Conservation (phyloP, 2,888 invertebrate species). For the Cephus nigrinus region DNA sequence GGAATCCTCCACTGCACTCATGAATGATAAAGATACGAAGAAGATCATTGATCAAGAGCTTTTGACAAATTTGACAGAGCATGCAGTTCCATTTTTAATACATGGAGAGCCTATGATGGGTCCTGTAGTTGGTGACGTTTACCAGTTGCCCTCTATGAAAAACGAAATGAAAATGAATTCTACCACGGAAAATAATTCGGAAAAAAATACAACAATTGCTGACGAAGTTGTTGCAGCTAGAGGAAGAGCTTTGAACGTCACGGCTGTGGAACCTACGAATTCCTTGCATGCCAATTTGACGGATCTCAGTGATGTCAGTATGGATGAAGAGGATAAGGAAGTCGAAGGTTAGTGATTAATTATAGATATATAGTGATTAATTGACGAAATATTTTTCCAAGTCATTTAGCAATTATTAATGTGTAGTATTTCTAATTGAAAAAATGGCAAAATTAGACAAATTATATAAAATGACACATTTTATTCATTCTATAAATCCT, state of each 20-base stretch:
- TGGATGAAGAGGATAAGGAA: constrained; percentile 74
- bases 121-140: neutral
- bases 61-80: constrained; percentile 12
- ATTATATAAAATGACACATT: neutral
- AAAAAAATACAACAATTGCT: constrained; percentile 4
- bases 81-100: constrained; percentile 36
- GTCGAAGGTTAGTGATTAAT: constrained; percentile 47
- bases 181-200: constrained; percentile 3
- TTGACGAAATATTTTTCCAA: neutral
- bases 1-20: neutral
- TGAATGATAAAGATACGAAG: neutral
- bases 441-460: neutral
- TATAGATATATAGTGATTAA: neutral
- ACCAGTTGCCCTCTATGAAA: neutral
- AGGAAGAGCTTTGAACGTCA: constrained; percentile 57
- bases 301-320: constrained; percentile 83
- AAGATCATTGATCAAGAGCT: neutral
- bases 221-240: constrained; percentile 36
- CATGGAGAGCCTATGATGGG: constrained; percentile 37
- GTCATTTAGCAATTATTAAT: neutral
- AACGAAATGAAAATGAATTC: constrained; percentile 1
- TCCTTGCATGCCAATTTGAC: constrained; percentile 62
- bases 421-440: neutral
- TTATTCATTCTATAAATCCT: neutral
- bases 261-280: constrained; percentile 57